Conservation (phyloP, 2,888 invertebrate genomes). For the Agrotis exclamationis region DNA sequence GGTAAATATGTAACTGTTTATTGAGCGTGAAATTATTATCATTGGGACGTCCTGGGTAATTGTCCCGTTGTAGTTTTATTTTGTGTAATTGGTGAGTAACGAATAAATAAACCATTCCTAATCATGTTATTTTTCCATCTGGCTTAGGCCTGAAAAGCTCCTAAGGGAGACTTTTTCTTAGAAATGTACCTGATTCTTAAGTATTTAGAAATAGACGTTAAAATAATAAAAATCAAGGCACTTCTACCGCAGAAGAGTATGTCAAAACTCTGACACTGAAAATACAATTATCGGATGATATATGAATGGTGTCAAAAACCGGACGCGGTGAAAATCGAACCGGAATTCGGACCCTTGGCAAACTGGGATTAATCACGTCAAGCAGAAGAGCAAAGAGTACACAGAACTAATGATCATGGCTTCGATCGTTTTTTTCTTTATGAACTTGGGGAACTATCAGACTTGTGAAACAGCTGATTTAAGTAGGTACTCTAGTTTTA, state of each 20-base stretch:
- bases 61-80: slow-evolving; percentile 1
- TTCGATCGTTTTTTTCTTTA: slow-evolving; percentile 4
- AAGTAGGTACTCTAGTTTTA: slow-evolving; percentile 67
- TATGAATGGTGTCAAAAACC: slow-evolving; percentile 23
- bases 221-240: not conserved
- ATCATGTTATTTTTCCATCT: not conserved
- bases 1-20: slow-evolving; percentile 39
- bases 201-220: not conserved
- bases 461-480: slow-evolving; percentile 37
- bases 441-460: slow-evolving; percentile 1
- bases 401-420: not conserved
- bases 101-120: not conserved
- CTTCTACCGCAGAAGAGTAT: not conserved
- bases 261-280: slow-evolving; percentile 2
- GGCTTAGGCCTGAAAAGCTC: not conserved
- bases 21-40: slow-evolving; percentile 25
- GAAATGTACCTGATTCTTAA: not conserved
- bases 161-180: not conserved
- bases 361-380: slow-evolving; percentile 31
- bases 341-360: slow-evolving; percentile 1
- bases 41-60: slow-evolving; percentile 12
- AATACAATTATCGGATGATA: slow-evolving; percentile 30
- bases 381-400: not conserved
- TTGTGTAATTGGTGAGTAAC: slow-evolving; percentile 1
- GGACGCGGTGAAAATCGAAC: slow-evolving; percentile 27